Evolutionary conservation across 2,113 vertebrate species (phyloP).

Genomic region (Cacatua alba): DNA sequence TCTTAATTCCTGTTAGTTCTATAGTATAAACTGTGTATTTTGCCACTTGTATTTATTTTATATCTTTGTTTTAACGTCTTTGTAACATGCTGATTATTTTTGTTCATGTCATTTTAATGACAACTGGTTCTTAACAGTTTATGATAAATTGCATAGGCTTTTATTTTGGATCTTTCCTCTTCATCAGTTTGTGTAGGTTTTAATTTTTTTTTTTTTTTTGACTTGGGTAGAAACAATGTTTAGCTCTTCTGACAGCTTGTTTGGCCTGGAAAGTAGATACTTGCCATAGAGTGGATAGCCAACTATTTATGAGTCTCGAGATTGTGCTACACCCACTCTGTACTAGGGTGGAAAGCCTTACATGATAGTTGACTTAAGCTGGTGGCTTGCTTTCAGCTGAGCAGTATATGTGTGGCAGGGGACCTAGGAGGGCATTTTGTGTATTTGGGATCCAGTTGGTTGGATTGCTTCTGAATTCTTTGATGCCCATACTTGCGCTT

Average conservation of each 20-base stretch:
- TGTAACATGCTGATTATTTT: neutral
- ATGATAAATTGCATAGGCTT: neutral
- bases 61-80: neutral
- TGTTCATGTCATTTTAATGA: neutral
- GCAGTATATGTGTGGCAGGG: neutral
- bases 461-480: neutral
- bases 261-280: neutral
- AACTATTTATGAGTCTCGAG: neutral
- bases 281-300: neutral
- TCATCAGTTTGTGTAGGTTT: neutral
- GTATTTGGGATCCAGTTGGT: neutral
- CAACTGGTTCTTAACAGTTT: neutral
- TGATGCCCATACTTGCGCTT: neutral
- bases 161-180: neutral
- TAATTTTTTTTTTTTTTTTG: neutral
- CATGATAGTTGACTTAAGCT: neutral
- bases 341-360: neutral
- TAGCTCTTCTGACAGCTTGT: neutral
- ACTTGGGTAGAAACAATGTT: neutral
- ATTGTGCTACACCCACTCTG: neutral
- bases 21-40: neutral
- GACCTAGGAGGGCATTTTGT: neutral
- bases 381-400: neutral
- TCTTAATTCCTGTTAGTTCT: neutral
- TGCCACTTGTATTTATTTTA: neutral